Conservation (phyloP, 2,888 invertebrate genomes). For the Camponotus fellah region DNA sequence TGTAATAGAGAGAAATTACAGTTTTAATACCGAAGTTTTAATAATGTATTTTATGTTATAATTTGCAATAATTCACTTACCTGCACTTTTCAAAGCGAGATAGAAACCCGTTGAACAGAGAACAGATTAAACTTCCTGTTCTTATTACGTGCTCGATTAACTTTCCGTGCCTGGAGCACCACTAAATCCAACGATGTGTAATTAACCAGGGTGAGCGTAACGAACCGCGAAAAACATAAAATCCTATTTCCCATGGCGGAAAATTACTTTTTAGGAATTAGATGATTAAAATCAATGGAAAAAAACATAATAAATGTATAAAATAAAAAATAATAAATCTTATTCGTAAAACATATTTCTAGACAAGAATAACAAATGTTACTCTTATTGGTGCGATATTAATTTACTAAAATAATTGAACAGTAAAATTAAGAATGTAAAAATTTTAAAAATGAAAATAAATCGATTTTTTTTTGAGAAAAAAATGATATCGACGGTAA, state of each 20-base stretch:
- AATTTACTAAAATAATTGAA: not conserved
- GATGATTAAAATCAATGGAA: not conserved
- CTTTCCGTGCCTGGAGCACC: constrained; percentile 68
- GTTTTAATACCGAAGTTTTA: not conserved
- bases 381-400: not conserved
- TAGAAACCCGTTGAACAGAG: constrained; percentile 28
- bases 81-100: constrained; percentile 19
- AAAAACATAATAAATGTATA: not conserved
- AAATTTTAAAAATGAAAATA: not conserved
- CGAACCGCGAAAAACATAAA: constrained; percentile 69
- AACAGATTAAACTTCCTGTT: constrained; percentile 74
- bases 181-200: constrained; percentile 71
- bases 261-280: not conserved
- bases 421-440: not conserved
- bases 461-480: not conserved
- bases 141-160: constrained; percentile 80
- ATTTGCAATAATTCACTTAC: constrained; percentile 30
- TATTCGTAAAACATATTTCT: not conserved
- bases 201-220: constrained; percentile 69
- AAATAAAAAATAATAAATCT: not conserved
- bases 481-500: constrained; percentile 24
- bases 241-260: constrained; percentile 56
- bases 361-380: not conserved
- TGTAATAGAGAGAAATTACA: not conserved
- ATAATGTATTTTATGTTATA: not conserved